These are phyloP conservation scores for Leucania comma DNA, from an alignment of 2,888 invertebrate genomes.

Conservation along the genomic window DNA sequence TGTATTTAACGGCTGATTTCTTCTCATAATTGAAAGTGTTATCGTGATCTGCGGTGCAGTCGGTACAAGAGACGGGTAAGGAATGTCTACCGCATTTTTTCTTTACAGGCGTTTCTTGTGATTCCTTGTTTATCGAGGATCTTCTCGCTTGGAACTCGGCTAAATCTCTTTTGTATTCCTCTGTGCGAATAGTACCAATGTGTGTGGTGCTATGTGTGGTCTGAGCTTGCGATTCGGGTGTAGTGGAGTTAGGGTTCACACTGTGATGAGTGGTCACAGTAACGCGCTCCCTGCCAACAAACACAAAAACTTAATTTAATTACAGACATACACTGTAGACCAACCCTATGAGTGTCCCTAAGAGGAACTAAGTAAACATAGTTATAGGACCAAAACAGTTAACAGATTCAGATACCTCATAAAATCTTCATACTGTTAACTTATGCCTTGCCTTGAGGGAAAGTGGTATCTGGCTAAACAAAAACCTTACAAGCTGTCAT, in stretches of 20 bases:
- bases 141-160: constrained; percentile 88
- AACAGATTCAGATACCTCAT: neutral
- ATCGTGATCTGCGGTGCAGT: constrained; percentile 82
- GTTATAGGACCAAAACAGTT: neutral
- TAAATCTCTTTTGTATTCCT: constrained; percentile 87
- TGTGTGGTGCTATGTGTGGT: constrained; percentile 67
- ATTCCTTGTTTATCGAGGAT: constrained; percentile 76
- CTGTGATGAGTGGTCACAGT: constrained; percentile 82
- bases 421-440: neutral
- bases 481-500: constrained; percentile 23
- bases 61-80: constrained; percentile 84
- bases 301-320: constrained; percentile 2
- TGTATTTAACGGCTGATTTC: constrained; percentile 83
- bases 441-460: neutral
- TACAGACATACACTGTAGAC: neutral
- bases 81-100: constrained; percentile 86
- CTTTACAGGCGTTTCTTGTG: constrained; percentile 78
- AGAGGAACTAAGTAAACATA: neutral
- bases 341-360: neutral
- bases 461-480: constrained; percentile 13
- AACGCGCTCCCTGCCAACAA: constrained; percentile 83
- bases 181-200: constrained; percentile 86
- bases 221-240: constrained; percentile 66
- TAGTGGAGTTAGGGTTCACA: constrained; percentile 69
- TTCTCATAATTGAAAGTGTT: constrained; percentile 86